Base-by-base conservation (phyloP, 2,797 vertebrate species). In the Anabacerthia variegaticeps region DNA sequence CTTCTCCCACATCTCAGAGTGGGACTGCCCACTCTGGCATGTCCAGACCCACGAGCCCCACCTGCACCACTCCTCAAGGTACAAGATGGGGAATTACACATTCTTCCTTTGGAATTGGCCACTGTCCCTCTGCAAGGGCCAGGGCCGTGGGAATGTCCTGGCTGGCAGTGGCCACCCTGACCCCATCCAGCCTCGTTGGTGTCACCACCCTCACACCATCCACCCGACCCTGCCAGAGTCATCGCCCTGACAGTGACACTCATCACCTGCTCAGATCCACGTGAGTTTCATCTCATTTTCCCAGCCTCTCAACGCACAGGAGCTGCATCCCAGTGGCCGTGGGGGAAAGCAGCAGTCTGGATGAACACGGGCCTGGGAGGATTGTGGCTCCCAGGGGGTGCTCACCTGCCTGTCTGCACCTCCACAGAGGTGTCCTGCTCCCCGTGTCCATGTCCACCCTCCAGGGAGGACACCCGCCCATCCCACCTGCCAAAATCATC, bases 1-100 rank as follows among this genome's bases (percentile, higher is more conserved):
- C 94, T 96, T 91, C 91, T 91, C 68, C 75, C 1, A 28, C 6
- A 1, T 49, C 88, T 86, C 71, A 0, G 79, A 69, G 52, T 0
- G 0, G 46, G 66, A 34, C 52, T 81, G 76, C 59, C 48, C 2
- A 0, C 61, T 15, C 59, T 4, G 0, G 41, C 55, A 32, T 0
- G 22, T 56, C 59, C 71, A 61, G 62, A 18, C 22, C 48, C 23
- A 0, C 4, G 39, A 46, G 14, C 16, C 74, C n/a, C 3, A 4
- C 63, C n/a, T n/a, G 24, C 49, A 11, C 34, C 56, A 14, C 30
- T 37, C 62, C 69, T 24, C 46, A 5, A 51, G 56, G 2, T 18
- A 4, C 1, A 15, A 52, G 55, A 26, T 4, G 8, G n/a, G 21
- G 12, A 84, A 52, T 14, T 11, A 19, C 30, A 30, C 54, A 22